Conservation (phyloP, 2,797 vertebrate species). For the Remorina albescens region DNA sequence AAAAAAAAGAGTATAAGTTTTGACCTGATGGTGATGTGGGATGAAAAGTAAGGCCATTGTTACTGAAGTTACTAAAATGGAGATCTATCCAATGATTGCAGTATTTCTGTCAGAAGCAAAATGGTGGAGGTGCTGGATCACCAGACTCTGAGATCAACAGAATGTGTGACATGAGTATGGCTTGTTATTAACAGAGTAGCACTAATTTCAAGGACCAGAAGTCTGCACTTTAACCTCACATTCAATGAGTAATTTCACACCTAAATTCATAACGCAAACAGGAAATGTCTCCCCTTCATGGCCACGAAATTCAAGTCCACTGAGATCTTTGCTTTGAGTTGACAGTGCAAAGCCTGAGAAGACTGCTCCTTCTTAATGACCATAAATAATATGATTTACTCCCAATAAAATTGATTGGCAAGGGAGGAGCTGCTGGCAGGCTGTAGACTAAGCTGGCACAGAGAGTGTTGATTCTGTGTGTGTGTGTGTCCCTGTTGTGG, state of each 20-base stretch:
- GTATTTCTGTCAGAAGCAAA: not conserved
- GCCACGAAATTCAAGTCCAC: slow-evolving; percentile 24
- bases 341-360: slow-evolving; percentile 56
- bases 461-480: slow-evolving; percentile 31
- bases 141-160: not conserved
- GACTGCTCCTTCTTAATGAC: slow-evolving; percentile 71
- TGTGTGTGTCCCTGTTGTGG: slow-evolving; percentile 60
- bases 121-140: not conserved
- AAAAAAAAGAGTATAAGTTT: not conserved
- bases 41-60: not conserved
- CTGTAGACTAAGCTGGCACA: slow-evolving; percentile 62
- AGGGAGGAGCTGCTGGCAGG: slow-evolving; percentile 68
- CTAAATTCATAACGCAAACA: slow-evolving; percentile 39
- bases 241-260: slow-evolving; percentile 48
- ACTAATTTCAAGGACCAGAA: slow-evolving; percentile 9
- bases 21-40: not conserved
- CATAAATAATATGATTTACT: slow-evolving; percentile 79
- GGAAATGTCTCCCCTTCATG: slow-evolving; percentile 32
- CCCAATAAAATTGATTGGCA: slow-evolving; percentile 75
- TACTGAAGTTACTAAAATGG: not conserved
- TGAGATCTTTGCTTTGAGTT: slow-evolving; percentile 37
- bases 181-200: not conserved
- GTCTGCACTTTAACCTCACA: slow-evolving; percentile 30
- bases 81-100: not conserved
- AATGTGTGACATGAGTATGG: not conserved